Conservation (phyloP, 2,888 invertebrate species). For the Therioaphis trifolii region DNA sequence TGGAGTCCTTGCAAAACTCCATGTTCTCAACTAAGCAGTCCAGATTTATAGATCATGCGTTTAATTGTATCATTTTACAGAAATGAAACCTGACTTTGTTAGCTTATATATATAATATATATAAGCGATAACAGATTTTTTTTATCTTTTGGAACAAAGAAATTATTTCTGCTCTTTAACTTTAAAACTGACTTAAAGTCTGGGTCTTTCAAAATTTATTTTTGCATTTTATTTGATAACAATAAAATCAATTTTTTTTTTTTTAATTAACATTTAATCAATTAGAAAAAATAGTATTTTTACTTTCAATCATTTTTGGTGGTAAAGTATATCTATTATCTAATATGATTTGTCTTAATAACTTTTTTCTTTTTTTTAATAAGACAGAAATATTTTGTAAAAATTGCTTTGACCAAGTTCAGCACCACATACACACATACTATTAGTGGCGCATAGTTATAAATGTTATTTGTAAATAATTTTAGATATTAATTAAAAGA, state of each 20-base stretch:
- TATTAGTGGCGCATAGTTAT: conserved; percentile 21
- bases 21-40: conserved; percentile 58
- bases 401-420: conserved; percentile 35
- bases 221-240: conserved; percentile 26
- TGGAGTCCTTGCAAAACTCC: conserved; percentile 51
- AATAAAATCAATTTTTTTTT: conserved; percentile 32
- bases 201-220: conserved; percentile 23
- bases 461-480: conserved; percentile 53
- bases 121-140: conserved; percentile 22
- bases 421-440: conserved; percentile 20
- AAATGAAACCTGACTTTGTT: conserved; percentile 29
- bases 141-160: conserved; percentile 3
- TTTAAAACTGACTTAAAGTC: neutral
- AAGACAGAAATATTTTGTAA: conserved; percentile 16
- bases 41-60: conserved; percentile 54
- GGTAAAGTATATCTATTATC: neutral
- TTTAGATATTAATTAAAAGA: conserved; percentile 40
- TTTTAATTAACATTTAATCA: neutral
- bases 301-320: neutral
- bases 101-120: no score
- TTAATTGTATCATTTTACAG: conserved; percentile 43
- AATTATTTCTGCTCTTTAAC: conserved; percentile 13
- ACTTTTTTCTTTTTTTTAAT: conserved; percentile 2
- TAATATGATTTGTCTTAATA: conserved; percentile 22
- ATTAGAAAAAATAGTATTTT: conserved; percentile 14